Evolutionary conservation across 2,113 vertebrate genomes (phyloP).

Genomic region (Pristiophorus japonicus): DNA sequence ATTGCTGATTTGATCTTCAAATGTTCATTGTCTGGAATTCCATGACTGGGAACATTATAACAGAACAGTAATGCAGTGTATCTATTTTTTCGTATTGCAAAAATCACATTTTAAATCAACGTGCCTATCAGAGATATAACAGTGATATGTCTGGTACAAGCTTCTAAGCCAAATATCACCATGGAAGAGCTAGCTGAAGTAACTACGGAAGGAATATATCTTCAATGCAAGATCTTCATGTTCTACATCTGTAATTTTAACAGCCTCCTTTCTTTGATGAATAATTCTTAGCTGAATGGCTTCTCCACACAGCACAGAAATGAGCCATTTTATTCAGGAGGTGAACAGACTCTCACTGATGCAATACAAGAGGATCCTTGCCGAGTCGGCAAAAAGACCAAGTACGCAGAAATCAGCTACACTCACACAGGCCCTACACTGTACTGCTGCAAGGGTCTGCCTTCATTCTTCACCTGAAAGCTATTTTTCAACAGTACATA

Average conservation of each 20-base stretch:
- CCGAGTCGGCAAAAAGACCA: background rate
- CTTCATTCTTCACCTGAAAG: background rate
- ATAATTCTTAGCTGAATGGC: background rate
- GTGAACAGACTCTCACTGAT: no score
- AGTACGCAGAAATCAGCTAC: background rate
- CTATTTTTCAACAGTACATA: background rate
- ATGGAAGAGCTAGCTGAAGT: background rate
- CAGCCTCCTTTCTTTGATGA: background rate
- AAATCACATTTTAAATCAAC: background rate
- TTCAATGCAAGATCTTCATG: background rate
- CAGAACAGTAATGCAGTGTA: background rate
- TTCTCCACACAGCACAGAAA: background rate
- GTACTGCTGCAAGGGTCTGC: background rate
- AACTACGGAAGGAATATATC: background rate
- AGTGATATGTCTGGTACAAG: background rate
- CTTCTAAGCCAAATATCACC: background rate
- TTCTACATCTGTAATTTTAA: background rate
- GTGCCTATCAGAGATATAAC: background rate
- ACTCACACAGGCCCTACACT: background rate
- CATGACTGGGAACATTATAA: background rate
- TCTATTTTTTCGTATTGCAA: background rate
- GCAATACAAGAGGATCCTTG: background rate
- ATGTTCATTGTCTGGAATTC: background rate
- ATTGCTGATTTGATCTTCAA: background rate
- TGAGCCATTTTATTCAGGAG: background rate